Evolutionary conservation across 2,888 invertebrate genomes (phyloP), one percentile per base, ranked within the genome.

Genomic region (Eucera pruinosa): DNA sequence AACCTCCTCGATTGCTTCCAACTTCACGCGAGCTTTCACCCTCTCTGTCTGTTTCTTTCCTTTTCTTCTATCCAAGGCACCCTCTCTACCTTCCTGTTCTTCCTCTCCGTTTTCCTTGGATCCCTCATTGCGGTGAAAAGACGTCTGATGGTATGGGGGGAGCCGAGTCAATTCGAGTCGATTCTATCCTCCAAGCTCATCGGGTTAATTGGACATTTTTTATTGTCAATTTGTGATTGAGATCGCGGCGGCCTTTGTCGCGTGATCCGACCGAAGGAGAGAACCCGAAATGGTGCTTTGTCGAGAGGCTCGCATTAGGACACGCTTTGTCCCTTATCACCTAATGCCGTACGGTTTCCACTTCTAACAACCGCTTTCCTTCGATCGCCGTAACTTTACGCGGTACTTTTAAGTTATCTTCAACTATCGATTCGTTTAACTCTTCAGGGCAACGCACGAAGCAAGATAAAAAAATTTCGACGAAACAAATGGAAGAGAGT

Each of bases 221-320:
- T 91, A 91, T 91, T 90, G 91, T 91, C 91, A 90, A 91, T 92
- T 90, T 90, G 89, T 89, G 90, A 91, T 91, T 90, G 90, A 91
- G 89, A 91, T 90, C 87, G 84, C 87, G 80, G 67, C 60, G 27
- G 61, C 87, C 86, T 88, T 90, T 90, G 88, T 90, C 87, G 75
- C 79, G 60, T 71, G 54, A 75, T 61, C 57, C 77, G 64, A 64
- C 25, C 65, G 62, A 67, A 72, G 47, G 73, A 73, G 71, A 64
- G 71, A 58, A 73, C 75, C 76, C 81, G 86, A 88, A 90, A 89
- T 86, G 86, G 72, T 85, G 85, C 88, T 89, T 89, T 87, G 87
- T 88, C 82, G 82, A 67, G 69, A 65, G 75, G 48, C 83, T 82
- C 86, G 87, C 86, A 89, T 90, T 88, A 89, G 83, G 86, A 82